phyloP scores from a whole-genome alignment of 2,888 invertebrate species.

The Drosophila fulvimacula region DNA sequence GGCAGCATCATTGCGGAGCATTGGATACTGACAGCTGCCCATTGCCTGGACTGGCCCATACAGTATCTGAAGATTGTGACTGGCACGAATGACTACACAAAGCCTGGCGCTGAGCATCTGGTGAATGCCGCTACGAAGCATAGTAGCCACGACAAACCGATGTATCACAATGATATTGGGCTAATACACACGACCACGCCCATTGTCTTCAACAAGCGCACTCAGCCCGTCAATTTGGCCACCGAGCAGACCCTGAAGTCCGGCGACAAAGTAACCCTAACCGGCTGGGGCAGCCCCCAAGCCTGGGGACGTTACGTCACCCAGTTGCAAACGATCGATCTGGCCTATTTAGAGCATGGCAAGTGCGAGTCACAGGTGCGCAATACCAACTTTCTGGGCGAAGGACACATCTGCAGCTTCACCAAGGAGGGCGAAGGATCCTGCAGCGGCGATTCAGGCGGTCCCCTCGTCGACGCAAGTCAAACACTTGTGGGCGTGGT shows the following conservation, averaged over 20 bases:
- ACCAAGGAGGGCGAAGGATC: conserved; percentile 86
- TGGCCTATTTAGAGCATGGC: conserved; percentile 85
- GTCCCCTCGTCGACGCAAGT: conserved; percentile 79
- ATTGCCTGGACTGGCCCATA: conserved; percentile 78
- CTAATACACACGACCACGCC: conserved; percentile 87
- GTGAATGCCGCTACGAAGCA: conserved; percentile 72
- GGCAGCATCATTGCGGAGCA: conserved; percentile 75
- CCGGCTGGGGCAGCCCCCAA: conserved; percentile 87
- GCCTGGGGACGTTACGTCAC: conserved; percentile 86
- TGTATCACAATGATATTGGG: conserved; percentile 88
- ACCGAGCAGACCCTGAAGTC: conserved; percentile 85
- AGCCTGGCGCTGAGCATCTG: conserved; percentile 71
- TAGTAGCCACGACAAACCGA: conserved; percentile 75
- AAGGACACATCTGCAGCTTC: conserved; percentile 87
- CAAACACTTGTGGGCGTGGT: conserved; percentile 80
- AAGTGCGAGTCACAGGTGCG: conserved; percentile 85
- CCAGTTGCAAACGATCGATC: conserved; percentile 86
- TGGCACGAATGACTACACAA: conserved; percentile 71
- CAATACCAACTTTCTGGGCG: conserved; percentile 85
- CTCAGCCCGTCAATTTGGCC: conserved; percentile 87
- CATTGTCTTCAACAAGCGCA: conserved; percentile 85
- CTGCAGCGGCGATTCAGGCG: conserved; percentile 82
- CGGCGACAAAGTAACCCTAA: conserved; percentile 86
- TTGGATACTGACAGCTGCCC: conserved; percentile 83
- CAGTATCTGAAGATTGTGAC: conserved; percentile 76